A percentile compares a stretch with the other conserved stretches of the same genome.
Conservation (phyloP, 2,888 invertebrate species). For the Idaea aversata region DNA sequence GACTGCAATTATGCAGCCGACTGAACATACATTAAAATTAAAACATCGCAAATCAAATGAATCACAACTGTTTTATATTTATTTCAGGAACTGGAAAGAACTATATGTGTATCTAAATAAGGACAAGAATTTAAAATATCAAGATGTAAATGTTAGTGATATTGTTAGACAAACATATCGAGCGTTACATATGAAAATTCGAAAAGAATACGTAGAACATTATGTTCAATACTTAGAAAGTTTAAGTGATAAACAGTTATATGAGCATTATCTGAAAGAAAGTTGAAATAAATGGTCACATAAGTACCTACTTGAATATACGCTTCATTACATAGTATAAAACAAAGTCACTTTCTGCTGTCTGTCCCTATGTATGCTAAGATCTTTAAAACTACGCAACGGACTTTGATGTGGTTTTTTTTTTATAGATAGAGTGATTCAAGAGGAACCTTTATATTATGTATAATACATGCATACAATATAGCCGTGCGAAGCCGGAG, state of each 20-base stretch:
- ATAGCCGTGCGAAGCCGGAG: no score
- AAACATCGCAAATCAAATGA: slow-evolving; percentile 6
- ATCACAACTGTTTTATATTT: slow-evolving; percentile 8
- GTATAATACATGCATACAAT: no score
- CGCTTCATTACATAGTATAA: no score
- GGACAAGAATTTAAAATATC: slow-evolving; percentile 38
- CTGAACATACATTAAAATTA: neutral
- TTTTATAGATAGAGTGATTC: no score
- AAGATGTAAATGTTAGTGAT: slow-evolving; percentile 36
- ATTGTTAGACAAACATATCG: slow-evolving; percentile 41
- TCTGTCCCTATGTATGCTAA: no score
- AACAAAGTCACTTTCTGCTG: no score
- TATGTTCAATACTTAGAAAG: slow-evolving; percentile 61
- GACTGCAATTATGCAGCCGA: no score
- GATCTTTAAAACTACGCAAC: no score
- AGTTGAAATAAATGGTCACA: slow-evolving; percentile 13
- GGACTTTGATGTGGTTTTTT: no score
- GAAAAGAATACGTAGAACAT: slow-evolving; percentile 56
- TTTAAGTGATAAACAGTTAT: slow-evolving; percentile 50
- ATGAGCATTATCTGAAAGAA: slow-evolving; percentile 49
- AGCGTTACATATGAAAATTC: slow-evolving; percentile 47
- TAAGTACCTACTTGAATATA: neutral
- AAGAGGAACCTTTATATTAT: no score
- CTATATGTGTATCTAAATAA: slow-evolving; percentile 48
- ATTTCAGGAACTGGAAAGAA: slow-evolving; percentile 53